Evolutionary conservation across 2,113 vertebrate genomes (phyloP).

Genomic region (Triplophysa rosa): DNA sequence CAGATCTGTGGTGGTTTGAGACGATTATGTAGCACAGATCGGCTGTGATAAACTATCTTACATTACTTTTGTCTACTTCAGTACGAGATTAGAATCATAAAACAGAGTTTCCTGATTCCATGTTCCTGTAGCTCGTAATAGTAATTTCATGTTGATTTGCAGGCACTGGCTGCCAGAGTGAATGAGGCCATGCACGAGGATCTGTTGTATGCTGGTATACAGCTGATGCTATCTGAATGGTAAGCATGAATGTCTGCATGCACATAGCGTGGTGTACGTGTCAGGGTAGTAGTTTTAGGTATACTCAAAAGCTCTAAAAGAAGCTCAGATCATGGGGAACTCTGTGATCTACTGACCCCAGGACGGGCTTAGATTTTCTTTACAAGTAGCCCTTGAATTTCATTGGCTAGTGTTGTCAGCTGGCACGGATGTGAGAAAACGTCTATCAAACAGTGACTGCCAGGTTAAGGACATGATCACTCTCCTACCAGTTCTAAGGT

Average conservation of each 20-base stretch:
- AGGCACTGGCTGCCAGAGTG: background rate
- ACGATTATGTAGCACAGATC: no score
- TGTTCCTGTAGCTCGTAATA: background rate
- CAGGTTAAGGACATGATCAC: background rate
- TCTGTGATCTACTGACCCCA: constrained; percentile 57
- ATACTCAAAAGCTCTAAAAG: background rate
- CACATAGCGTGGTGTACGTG: no score
- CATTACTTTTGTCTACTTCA: background rate
- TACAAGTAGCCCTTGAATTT: constrained; percentile 66
- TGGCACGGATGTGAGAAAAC: background rate
- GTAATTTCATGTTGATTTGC: background rate
- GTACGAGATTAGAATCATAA: background rate
- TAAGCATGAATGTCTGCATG: no score
- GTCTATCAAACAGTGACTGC: background rate
- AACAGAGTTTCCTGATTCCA: background rate
- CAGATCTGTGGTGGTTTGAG: background rate
- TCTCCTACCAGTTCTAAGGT: background rate
- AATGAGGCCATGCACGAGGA: background rate
- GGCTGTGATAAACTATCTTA: background rate
- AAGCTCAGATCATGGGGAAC: background rate
- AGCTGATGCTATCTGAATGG: background rate
- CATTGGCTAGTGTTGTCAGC: constrained; percentile 55
- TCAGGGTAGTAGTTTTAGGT: background rate
- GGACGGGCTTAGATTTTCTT: background rate
- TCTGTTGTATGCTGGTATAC: background rate